Percentiles rank a stretch among this genome's conserved stretches.
These are phyloP conservation scores for Lampris megalopsis DNA, from an alignment of 2,113 vertebrate species.

Conservation along the genomic window DNA sequence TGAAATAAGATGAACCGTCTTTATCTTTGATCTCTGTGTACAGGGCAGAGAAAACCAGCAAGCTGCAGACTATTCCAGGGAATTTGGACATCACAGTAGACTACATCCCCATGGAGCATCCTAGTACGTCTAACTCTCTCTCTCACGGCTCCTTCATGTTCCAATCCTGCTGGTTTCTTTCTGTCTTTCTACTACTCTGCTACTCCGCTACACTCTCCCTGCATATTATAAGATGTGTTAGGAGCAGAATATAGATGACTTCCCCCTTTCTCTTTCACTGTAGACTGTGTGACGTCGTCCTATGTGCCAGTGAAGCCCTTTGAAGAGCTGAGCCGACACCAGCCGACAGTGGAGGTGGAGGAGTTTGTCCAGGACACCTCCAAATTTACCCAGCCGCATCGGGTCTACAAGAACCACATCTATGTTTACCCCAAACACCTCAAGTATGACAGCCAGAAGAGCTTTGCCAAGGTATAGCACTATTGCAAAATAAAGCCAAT, in stretches of 20 bases:
- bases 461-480: slow-evolving; percentile 92
- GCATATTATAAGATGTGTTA: not conserved
- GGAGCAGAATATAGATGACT: not conserved
- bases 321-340: slow-evolving; percentile 83
- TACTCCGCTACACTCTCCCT: not conserved
- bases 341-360: slow-evolving; percentile 93
- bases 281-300: slow-evolving; percentile 96
- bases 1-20: not conserved
- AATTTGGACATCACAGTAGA: slow-evolving; percentile 91
- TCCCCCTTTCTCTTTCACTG: not conserved
- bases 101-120: slow-evolving; percentile 92
- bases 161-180: not conserved
- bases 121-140: slow-evolving; percentile 85
- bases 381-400: slow-evolving; percentile 92
- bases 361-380: slow-evolving; percentile 93
- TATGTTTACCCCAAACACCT: slow-evolving; percentile 98
- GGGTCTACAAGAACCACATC: slow-evolving; percentile 96
- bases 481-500: not conserved
- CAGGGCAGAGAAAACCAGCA: slow-evolving; percentile 95
- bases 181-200: not conserved
- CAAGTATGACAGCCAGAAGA: slow-evolving; percentile 97
- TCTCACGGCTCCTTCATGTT: not conserved
- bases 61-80: slow-evolving; percentile 94
- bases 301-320: slow-evolving; percentile 96
- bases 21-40: not conserved